phyloP scores from a whole-genome alignment of 2,797 vertebrate genomes.

The Eospalax fontanierii region DNA sequence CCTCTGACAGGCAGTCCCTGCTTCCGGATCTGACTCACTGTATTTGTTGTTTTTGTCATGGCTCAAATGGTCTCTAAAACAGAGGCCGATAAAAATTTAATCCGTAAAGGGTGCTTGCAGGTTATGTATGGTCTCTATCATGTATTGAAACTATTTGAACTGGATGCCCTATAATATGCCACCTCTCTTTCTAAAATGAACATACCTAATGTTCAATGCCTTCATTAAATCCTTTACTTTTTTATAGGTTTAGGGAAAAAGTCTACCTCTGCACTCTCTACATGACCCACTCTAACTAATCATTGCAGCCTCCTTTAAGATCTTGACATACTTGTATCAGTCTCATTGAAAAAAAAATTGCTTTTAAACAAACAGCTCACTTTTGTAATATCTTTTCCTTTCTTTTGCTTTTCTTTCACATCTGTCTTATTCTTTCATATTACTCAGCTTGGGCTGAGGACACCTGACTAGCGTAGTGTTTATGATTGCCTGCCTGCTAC shows the following conservation, averaged over 20 bases:
- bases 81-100: not conserved
- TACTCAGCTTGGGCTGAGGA: not conserved
- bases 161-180: not conserved
- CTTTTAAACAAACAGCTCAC: not conserved
- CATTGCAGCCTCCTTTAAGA: not conserved
- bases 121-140: not conserved
- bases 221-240: slow-evolving; percentile 48
- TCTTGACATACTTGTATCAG: not conserved
- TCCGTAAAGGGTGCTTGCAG: not conserved
- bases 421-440: not conserved
- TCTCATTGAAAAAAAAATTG: not conserved
- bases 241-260: slow-evolving; percentile 16
- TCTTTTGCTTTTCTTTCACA: not conserved
- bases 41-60: slow-evolving; percentile 1
- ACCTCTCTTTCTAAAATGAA: not conserved
- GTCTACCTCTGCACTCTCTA: not conserved
- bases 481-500: not conserved
- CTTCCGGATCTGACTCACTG: not conserved
- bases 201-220: not conserved
- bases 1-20: not conserved
- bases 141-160: not conserved
- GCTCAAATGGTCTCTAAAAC: not conserved
- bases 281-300: not conserved
- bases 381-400: slow-evolving; percentile 7
- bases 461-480: not conserved